Percentiles rank a stretch among this genome's conserved stretches.
Evolutionary conservation across 2,113 vertebrate species (phyloP).

Genomic region (Oenanthe oenanthe): DNA sequence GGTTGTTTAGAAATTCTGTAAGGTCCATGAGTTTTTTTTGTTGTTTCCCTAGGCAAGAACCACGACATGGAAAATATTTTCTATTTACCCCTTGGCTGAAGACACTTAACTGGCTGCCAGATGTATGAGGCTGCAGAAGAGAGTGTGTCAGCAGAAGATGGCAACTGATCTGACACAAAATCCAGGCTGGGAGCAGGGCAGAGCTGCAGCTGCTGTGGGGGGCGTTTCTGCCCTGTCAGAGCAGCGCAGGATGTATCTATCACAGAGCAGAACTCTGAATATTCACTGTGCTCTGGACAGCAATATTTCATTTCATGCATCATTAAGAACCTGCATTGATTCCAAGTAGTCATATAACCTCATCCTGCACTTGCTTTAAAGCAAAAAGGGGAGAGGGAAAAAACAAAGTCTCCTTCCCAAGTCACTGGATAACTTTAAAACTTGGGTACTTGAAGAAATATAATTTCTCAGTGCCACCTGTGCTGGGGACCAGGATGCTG

Average conservation of each 20-base stretch:
- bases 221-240: not conserved
- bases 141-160: not conserved
- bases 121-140: not conserved
- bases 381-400: not conserved
- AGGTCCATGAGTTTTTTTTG: not conserved
- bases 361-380: not conserved
- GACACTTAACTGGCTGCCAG: not conserved
- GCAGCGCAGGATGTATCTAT: not conserved
- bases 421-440: not conserved
- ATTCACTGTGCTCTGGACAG: conserved; percentile 31
- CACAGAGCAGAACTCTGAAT: not conserved
- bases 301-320: conserved; percentile 64
- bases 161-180: not conserved
- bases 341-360: conserved; percentile 37
- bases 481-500: not conserved
- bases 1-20: not conserved
- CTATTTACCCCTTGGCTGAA: not conserved
- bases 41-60: not conserved
- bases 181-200: not conserved
- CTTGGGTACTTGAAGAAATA: not conserved
- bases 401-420: not conserved
- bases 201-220: not conserved
- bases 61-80: not conserved
- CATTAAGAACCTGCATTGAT: conserved; percentile 55
- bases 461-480: not conserved